Percentiles rank a stretch among this genome's conserved stretches.
phyloP scores from a whole-genome alignment of 2,113 vertebrate genomes.

The Plecotus auritus region DNA sequence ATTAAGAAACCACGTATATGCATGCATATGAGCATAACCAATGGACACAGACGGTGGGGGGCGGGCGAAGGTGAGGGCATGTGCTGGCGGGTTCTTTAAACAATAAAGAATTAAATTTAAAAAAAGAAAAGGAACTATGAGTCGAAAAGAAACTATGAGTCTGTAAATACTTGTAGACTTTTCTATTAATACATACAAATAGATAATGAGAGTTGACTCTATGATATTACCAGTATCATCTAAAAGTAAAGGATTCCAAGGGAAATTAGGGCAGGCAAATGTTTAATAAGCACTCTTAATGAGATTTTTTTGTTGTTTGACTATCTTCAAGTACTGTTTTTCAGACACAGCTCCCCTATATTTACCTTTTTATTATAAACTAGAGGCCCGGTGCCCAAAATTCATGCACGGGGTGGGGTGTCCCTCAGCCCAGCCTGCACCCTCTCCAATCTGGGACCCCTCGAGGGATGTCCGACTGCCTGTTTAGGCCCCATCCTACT shows the following conservation, averaged over 20 bases:
- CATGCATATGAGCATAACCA: no score
- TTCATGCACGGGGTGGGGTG: no score
- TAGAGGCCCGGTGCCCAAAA: no score
- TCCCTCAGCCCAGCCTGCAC: no score
- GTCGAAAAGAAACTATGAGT: not conserved
- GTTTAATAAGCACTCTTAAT: not conserved
- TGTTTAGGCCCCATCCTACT: no score
- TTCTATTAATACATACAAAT: not conserved
- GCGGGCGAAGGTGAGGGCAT: no score
- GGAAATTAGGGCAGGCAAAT: not conserved
- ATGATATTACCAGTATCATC: not conserved
- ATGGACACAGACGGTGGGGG: no score
- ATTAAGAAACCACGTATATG: not conserved
- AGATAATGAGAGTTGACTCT: slow-evolving; percentile 20
- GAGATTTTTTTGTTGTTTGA: not conserved
- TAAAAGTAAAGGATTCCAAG: slow-evolving; percentile 3
- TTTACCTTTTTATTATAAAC: not conserved
- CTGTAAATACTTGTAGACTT: slow-evolving; percentile 17
- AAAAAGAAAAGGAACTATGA: not conserved
- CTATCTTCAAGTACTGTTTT: not conserved
- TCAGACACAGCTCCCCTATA: not conserved
- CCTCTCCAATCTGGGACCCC: no score
- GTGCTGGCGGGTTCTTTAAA: no score
- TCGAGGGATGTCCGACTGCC: no score
- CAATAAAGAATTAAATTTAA: no score